Conservation (phyloP, 2,113 vertebrate species). For the Chitala chitala region DNA sequence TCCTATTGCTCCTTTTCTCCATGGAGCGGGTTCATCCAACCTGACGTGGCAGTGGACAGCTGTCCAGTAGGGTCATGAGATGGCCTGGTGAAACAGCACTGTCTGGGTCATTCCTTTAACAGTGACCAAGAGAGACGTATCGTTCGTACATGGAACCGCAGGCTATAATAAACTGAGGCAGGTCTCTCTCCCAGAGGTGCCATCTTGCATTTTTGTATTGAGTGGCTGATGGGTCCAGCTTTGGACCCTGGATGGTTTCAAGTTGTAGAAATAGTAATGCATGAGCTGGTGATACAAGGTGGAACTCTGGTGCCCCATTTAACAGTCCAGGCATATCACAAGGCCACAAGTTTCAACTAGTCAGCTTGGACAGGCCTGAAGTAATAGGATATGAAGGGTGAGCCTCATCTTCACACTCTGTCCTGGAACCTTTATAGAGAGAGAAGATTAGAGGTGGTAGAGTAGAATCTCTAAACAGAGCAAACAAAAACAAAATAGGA, state of each 20-base stretch:
- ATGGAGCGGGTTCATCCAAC: background rate
- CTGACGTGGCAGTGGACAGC: slow-evolving; percentile 29
- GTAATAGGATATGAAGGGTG: slow-evolving; percentile 51
- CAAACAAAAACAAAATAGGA: slow-evolving; percentile 35
- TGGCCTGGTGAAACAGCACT: slow-evolving; percentile 11
- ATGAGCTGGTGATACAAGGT: slow-evolving; percentile 59
- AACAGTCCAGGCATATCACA: slow-evolving; percentile 62
- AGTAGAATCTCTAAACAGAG: no score
- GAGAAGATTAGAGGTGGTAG: no score
- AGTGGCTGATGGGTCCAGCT: slow-evolving; percentile 44
- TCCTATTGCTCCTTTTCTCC: background rate
- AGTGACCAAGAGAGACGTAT: slow-evolving; percentile 41
- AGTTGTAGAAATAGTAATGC: slow-evolving; percentile 56
- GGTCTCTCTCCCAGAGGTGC: slow-evolving; percentile 58
- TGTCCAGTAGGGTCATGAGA: slow-evolving; percentile 25
- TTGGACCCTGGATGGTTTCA: slow-evolving; percentile 45
- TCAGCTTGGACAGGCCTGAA: slow-evolving; percentile 45
- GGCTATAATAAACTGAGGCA: slow-evolving; percentile 61
- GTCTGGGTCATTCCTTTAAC: slow-evolving; percentile 38
- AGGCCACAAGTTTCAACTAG: slow-evolving; percentile 55
- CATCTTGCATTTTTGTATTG: slow-evolving; percentile 55
- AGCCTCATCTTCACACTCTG: slow-evolving; percentile 28
- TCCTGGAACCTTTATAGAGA: slow-evolving; percentile 37
- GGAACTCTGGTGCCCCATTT: slow-evolving; percentile 66
- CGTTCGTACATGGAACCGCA: slow-evolving; percentile 40